Base-by-base conservation (phyloP, 2,797 vertebrate genomes). In the Leucoraja ocellata region DNA sequence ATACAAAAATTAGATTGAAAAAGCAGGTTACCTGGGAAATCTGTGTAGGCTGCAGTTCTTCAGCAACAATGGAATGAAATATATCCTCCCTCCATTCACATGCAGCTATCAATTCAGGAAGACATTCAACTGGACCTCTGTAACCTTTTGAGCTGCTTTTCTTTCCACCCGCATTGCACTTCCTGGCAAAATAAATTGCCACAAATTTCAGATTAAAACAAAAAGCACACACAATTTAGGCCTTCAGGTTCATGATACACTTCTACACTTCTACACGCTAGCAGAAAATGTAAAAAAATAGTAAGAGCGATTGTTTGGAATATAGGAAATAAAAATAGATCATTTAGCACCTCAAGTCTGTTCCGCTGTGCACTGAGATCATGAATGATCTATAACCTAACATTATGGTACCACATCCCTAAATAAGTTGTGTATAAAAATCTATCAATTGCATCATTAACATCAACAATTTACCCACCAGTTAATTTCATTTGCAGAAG, bases 61-160 rank as follows among this genome's bases (percentile, higher is more conserved):
- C 96, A 91, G 95, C 95, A 46, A 99, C 78, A 77, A 99, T 97
- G 93, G 96, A 95, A 93, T 95, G 94, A 93, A 99, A 98, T 79
- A 97, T 93, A 46, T 96, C 95, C 94, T 99, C 97, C 94, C 95
- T 97, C 93, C 98, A 98, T 78, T 95, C 95, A 6, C 98, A 99
- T 94, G 96, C 96, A 21, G 97, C 97, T 7, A 99, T 97, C 94
- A 99, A 96, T 94, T 99, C 98, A 13, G 99, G 99, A 94, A 99
- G 98, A 94, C 97, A 97, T 94, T 99, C 98, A 0, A 99, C 96
- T 83, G 97, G 96, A 32, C 97, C 96, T 16, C 94, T 96, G 95
- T 95, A 96, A 93, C 95, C 96, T 93, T 95, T 93, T 1, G 0
- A 93, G 18, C 94, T 68, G 0, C 95, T 94, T 93, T 94, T 97